These are phyloP conservation scores for Oasisia sp. DNA, from an alignment of 2,888 invertebrate genomes.

Conservation along the genomic window DNA sequence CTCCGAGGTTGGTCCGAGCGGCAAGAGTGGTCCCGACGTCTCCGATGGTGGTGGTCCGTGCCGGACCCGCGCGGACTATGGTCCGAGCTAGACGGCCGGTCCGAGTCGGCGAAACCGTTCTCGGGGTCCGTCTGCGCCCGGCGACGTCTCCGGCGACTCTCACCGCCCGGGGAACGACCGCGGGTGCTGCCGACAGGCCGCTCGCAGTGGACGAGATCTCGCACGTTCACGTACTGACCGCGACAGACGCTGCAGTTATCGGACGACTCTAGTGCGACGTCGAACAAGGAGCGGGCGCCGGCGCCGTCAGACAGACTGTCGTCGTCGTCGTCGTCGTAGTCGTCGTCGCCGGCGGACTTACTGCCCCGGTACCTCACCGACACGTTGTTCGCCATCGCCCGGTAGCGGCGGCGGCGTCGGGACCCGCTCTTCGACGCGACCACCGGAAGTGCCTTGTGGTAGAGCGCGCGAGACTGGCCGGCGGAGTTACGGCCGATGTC, in stretches of 20 bases:
- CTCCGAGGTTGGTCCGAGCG: neutral
- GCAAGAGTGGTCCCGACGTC: neutral
- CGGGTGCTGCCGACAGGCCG: neutral
- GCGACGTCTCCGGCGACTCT: neutral
- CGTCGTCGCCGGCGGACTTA: neutral
- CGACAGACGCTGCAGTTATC: neutral
- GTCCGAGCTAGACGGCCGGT: neutral
- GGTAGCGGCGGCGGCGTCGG: neutral
- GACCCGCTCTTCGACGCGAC: neutral
- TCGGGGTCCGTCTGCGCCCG: neutral
- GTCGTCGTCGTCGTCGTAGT: neutral
- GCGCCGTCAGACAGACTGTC: neutral
- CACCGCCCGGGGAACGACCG: neutral
- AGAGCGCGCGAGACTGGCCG: neutral
- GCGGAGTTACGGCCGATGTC: neutral
- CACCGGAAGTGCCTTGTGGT: neutral
- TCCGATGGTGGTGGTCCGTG: neutral
- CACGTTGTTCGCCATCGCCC: neutral
- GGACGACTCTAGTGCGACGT: neutral
- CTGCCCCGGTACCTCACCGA: neutral
- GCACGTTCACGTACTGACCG: neutral
- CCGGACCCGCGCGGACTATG: conserved; percentile 3
- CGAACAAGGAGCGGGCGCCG: neutral
- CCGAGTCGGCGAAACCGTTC: conserved; percentile 4
- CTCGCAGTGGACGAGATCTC: neutral